Evolutionary conservation across 2,888 invertebrate species (phyloP).

Genomic region (Gymnocheta viridis): DNA sequence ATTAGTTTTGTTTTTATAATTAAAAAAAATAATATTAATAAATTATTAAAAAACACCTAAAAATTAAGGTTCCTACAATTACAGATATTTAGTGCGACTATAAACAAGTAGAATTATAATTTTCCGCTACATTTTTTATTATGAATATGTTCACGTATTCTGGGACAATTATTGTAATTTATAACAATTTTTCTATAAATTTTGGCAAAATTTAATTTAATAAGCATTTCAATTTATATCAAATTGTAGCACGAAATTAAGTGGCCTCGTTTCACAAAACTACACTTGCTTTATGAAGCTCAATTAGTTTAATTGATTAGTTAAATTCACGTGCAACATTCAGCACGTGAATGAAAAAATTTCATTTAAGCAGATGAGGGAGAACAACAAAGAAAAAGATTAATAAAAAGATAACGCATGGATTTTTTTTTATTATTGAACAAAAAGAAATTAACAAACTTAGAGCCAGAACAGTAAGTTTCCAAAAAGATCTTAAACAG

Average conservation of each 20-base stretch:
- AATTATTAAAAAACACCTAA: not conserved
- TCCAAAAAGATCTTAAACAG: too few relatives aligned
- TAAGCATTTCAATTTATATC: not conserved
- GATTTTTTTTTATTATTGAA: not conserved
- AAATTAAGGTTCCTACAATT: not conserved
- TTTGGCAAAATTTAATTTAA: not conserved
- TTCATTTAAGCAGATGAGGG: not conserved
- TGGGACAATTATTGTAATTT: too few relatives aligned
- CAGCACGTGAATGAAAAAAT: not conserved
- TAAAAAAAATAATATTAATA: not conserved
- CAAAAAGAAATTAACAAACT: not conserved
- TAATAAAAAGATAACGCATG: not conserved
- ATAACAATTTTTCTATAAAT: too few relatives aligned
- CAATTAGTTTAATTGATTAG: not conserved
- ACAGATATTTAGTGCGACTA: too few relatives aligned
- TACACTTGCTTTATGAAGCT: not conserved
- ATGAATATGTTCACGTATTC: too few relatives aligned
- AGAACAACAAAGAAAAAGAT: too few relatives aligned
- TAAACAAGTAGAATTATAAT: too few relatives aligned
- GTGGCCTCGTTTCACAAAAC: not conserved
- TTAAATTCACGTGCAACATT: not conserved
- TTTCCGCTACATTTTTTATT: too few relatives aligned
- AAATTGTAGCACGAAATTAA: not conserved
- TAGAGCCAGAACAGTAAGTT: not conserved
- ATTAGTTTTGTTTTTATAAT: conserved; percentile 40